Evolutionary conservation across 2,113 vertebrate species (phyloP).

Genomic region (Macquaria australasica): DNA sequence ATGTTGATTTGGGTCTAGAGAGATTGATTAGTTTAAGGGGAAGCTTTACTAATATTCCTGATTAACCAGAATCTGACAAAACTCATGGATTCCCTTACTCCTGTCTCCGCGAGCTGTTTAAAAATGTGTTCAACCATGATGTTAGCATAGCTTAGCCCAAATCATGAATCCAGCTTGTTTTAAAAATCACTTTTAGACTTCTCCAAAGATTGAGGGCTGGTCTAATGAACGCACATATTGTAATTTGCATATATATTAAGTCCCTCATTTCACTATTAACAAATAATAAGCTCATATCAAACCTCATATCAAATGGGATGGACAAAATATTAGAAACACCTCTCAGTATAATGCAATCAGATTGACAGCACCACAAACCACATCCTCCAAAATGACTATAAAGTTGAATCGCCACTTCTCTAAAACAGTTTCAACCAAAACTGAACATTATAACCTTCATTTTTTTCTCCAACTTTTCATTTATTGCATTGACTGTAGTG

Average conservation of each 20-base stretch:
- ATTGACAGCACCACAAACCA: not conserved
- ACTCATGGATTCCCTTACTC: not conserved
- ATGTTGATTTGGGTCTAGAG: not conserved
- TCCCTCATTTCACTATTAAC: not conserved
- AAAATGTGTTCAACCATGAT: not conserved
- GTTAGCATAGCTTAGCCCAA: not conserved
- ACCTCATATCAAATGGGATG: not conserved
- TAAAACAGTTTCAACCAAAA: not conserved
- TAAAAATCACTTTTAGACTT: not conserved
- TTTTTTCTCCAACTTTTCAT: too few species aligned
- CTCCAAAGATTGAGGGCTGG: conserved; percentile 13
- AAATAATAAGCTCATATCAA: not conserved
- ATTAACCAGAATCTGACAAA: not conserved
- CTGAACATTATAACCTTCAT: too few species aligned
- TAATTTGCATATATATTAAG: conserved; percentile 32
- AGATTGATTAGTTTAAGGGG: not conserved
- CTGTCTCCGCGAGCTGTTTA: not conserved
- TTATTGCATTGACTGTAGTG: too few species aligned
- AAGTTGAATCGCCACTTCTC: not conserved
- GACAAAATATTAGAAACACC: not conserved
- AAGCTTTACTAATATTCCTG: not conserved
- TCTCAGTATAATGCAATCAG: not conserved
- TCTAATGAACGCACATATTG: conserved; percentile 4
- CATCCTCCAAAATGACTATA: not conserved
- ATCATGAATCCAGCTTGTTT: conserved; percentile 5